These are phyloP conservation scores for Pipra filicauda DNA, from an alignment of 2,113 vertebrate genomes.

Conservation along the genomic window DNA sequence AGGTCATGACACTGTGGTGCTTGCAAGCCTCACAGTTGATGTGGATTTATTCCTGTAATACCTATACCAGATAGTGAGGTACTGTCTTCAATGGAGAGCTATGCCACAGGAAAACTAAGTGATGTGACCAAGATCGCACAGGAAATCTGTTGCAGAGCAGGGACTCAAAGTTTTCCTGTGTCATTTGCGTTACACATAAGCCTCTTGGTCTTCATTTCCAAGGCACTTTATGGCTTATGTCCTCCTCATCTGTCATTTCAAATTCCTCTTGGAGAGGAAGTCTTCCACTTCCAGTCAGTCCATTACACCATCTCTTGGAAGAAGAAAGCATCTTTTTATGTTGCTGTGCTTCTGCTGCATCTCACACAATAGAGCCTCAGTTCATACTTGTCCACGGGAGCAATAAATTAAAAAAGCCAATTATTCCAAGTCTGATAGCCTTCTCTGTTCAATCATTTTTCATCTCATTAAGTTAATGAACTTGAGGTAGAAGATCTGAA, in stretches of 20 bases:
- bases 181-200: neutral
- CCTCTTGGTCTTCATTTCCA: conserved; percentile 7
- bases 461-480: conserved; percentile 47
- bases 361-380: conserved; percentile 30
- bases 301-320: conserved; percentile 18
- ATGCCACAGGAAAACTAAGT: neutral
- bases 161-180: neutral
- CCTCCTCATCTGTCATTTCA: conserved; percentile 25
- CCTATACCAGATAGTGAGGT: neutral
- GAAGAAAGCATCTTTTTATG: conserved; percentile 51
- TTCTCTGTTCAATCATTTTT: conserved; percentile 10
- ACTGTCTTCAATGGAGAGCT: neutral
- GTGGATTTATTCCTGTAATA: neutral
- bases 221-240: neutral
- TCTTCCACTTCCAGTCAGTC: conserved; percentile 9
- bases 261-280: conserved; percentile 13
- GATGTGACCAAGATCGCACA: neutral
- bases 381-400: neutral
- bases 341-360: neutral
- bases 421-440: conserved; percentile 35
- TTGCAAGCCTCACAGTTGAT: neutral
- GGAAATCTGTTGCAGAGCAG: conserved; percentile 1
- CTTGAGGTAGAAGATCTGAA: conserved; percentile 8
- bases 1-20: neutral
- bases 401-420: conserved; percentile 51